phyloP scores from a whole-genome alignment of 2,113 vertebrate species.

The Hypocryptadius cinnamomeus region DNA sequence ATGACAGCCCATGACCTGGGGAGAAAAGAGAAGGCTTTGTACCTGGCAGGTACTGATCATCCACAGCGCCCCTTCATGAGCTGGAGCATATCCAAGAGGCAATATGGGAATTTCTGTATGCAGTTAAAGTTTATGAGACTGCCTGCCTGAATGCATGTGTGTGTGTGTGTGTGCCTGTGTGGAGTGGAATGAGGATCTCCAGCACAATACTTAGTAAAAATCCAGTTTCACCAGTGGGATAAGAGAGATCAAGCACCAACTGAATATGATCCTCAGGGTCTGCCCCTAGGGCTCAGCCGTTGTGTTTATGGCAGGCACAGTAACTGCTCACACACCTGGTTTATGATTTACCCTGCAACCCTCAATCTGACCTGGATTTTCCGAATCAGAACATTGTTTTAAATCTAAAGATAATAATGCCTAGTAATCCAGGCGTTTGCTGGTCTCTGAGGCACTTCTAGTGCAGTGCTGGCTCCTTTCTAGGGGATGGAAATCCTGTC shows the following conservation, averaged over 20 bases:
- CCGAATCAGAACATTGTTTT: background rate
- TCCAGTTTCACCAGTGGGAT: background rate
- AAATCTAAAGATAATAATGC: background rate
- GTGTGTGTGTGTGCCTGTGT: background rate
- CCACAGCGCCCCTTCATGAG: background rate
- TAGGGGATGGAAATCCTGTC: background rate
- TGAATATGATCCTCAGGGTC: background rate
- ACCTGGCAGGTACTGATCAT: background rate
- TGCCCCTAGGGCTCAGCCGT: background rate
- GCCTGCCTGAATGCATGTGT: background rate
- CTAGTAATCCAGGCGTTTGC: background rate
- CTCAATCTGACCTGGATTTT: slow-evolving; percentile 9
- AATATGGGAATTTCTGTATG: slow-evolving; percentile 17
- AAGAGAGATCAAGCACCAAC: background rate
- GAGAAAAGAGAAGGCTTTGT: slow-evolving; percentile 28
- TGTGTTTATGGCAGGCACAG: background rate
- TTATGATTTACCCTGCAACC: background rate
- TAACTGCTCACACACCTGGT: background rate
- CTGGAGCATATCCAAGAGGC: slow-evolving; percentile 1
- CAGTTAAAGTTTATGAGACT: slow-evolving; percentile 18
- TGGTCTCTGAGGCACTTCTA: background rate
- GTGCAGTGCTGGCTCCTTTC: background rate
- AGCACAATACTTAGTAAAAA: background rate
- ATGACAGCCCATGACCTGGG: background rate
- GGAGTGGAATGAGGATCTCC: background rate